phyloP scores from a whole-genome alignment of 2,888 invertebrate species.

The Masnerella sp. region DNA sequence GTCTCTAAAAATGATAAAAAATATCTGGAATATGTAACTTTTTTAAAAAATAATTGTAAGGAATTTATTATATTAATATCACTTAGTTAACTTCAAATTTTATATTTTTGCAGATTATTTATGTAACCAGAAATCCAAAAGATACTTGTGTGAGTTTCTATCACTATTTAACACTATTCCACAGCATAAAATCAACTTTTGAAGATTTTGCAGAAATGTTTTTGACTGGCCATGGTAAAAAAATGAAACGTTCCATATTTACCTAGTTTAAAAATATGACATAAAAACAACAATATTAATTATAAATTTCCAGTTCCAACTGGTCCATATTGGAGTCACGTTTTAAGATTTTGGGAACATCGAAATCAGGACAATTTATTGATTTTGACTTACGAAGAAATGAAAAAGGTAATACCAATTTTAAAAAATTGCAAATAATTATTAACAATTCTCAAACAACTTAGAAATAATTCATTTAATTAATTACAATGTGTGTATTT shows the following conservation, averaged over 20 bases:
- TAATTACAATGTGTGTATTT: neutral
- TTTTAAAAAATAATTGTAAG: too few relatives aligned
- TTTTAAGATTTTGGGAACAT: conserved; percentile 78
- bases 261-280: neutral
- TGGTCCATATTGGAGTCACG: conserved; percentile 75
- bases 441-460: too few relatives aligned
- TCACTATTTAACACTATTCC: conserved; percentile 87
- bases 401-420: conserved; percentile 77
- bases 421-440: too few relatives aligned
- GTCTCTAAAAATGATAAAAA: too few relatives aligned
- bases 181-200: conserved; percentile 82
- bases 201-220: conserved; percentile 88
- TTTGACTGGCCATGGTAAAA: conserved; percentile 82
- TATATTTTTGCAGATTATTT: conserved; percentile 83
- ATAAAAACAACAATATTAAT: neutral
- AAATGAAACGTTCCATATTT: neutral
- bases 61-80: too few relatives aligned
- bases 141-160: conserved; percentile 94
- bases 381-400: conserved; percentile 81
- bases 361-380: conserved; percentile 79
- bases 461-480: too few relatives aligned
- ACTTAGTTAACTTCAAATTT: too few relatives aligned
- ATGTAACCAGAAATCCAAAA: conserved; percentile 92
- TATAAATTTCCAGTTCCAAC: conserved; percentile 68
- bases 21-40: too few relatives aligned